Evolutionary conservation across 1,140 invertebrate genomes (phyloP), one percentile per base, ranked within the genome.

Genomic region (Rhagoletis pomonella): DNA sequence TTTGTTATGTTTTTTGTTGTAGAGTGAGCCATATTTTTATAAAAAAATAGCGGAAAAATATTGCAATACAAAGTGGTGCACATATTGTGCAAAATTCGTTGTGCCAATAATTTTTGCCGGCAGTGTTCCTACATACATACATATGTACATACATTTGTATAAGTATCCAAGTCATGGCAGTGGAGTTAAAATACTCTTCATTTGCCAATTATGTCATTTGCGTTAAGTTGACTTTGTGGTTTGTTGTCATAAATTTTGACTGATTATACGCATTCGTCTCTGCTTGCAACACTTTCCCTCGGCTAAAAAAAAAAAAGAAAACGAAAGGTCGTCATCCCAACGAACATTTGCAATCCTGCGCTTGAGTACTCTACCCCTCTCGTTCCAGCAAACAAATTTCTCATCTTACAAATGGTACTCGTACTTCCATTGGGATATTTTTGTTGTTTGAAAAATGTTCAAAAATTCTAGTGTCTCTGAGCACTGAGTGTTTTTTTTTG

Each of bases 161-260:
- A 17, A 6, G 12, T 55, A 39, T 42, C 39, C 7, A 3, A 86
- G 7, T 17, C 17, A 1, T 5, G 29, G 19, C 50, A 59, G 50
- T 69, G 64, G 67, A 69, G 86, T 12, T n/a, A 10, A 87, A 58
- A 69, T 58, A 77, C 7, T 42, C 29, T 69, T 62, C 39, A 67
- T 73, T 39, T 77, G 87, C 90, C 91, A 92, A 92, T 92, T 92
- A 92, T 91, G 90, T 90, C 89, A 89, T 81, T 73, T 81, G 73
- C 73, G 73, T 91, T 91, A 90, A 92, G 91, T 91, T 91, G 90
- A 89, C 89, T 90, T 90, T 91, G 89, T 90, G 90, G 90, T 92
- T 90, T 90, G 89, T 91, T 92, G 91, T 92, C 91, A 92, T 92
- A 92, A 92, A 91, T 92, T 92, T 92, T 92, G 91, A 92, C 91